Conservation (phyloP, 2,888 invertebrate genomes). For the Trypoxylon attenuatum region DNA sequence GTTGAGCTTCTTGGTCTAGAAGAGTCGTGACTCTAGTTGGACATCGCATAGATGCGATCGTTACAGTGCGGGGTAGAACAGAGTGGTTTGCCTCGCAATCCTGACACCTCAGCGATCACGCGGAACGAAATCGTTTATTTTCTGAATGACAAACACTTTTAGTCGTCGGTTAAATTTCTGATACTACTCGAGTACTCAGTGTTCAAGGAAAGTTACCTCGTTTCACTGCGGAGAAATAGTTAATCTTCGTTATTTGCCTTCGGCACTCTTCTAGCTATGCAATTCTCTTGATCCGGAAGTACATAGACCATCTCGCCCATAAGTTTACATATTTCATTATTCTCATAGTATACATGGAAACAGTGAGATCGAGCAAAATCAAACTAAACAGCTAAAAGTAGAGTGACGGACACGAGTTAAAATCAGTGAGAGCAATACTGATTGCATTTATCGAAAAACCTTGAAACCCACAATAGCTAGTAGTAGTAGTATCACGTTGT, state of each 20-base stretch:
- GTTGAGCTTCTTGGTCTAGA: conserved; percentile 32
- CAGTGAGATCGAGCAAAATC: too few relatives aligned
- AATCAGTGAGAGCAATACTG: background rate
- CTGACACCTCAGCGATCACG: conserved; percentile 66
- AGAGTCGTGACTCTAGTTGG: conserved; percentile 42
- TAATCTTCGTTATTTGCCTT: conserved; percentile 42
- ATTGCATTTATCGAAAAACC: background rate
- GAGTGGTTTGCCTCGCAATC: conserved; percentile 56
- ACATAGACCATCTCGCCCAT: conserved; percentile 31
- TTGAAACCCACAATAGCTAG: conserved; percentile 67
- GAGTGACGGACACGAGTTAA: too few relatives aligned
- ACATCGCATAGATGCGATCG: conserved; percentile 53
- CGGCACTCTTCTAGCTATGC: conserved; percentile 46
- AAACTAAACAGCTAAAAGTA: too few relatives aligned
- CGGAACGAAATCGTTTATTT: conserved; percentile 67
- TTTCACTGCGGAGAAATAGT: conserved; percentile 31
- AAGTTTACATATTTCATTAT: too few relatives aligned
- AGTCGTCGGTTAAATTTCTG: conserved; percentile 41
- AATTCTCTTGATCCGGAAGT: conserved; percentile 37
- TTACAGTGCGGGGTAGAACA: conserved; percentile 38
- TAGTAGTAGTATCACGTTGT: conserved; percentile 69
- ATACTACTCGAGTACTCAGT: too few relatives aligned
- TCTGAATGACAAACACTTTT: conserved; percentile 58
- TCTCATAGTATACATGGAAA: too few relatives aligned
- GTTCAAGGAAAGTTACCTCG: conserved; percentile 46